Base-by-base conservation (phyloP, 2,113 vertebrate species). In the Macquaria australasica region DNA sequence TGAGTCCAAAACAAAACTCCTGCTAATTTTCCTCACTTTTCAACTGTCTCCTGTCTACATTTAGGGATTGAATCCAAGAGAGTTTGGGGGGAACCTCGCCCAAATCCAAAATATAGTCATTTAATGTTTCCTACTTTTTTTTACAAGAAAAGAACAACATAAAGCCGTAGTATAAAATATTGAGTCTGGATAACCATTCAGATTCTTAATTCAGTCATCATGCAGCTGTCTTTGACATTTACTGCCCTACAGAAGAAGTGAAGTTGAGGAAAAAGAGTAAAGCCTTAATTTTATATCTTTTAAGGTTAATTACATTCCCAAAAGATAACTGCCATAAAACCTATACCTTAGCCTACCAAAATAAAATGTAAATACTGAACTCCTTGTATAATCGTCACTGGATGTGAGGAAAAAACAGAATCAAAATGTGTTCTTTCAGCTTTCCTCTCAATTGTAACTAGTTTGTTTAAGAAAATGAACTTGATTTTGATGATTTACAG, bases 1-100 rank as follows among this genome's bases (percentile, higher is more conserved):
- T 96, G 93, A 96, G 96, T 97, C 97, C 96, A 95, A 95, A 95
- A 95, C 94, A 96, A 96, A 96, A 82, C 95, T 96, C 92, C 94
- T 93, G 94, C 95, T 96, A 95, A 96, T 93, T 95, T 91, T 95
- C 70, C 68, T 73, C 75, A 43, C 12, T 45, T 79, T 67, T 75
- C n/a, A 50, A 21, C 50, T 14, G 2, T 51, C 58, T 70, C 53
- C 73, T 63, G 41, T 21, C 39, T 8, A 85, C 62, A 69, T 79
- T 82, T 68, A 55, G n/a, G 10, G 39, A 69, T 15, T 41, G 21
- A 60, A 59, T 62, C 15, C 64, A 60, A 23, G 31, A 41, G 12
- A 34, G 10, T 23, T 45, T 7, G 6, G 16, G 28, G 20, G 8
- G 28, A 82, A 67, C 21, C 31, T 64, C 34, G 18, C 25, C 50